These are phyloP conservation scores for Hydractinia symbiolongicarpus DNA, from an alignment of 30 jellyfish, hydroid and myxozoan species.

Conservation along the genomic window DNA sequence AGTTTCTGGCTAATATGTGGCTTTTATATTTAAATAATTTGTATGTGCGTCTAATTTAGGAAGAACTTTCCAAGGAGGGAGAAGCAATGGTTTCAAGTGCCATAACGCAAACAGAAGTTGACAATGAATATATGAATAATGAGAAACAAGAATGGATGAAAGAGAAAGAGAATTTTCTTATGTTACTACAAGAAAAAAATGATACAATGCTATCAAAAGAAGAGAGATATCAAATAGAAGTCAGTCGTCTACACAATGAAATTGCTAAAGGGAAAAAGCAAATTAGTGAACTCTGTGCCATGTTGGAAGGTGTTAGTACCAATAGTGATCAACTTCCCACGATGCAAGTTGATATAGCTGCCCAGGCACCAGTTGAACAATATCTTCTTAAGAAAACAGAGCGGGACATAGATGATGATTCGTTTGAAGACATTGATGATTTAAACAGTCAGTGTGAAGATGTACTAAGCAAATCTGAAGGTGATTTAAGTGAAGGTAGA, in stretches of 20 bases:
- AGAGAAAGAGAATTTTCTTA: slow-evolving; percentile 14
- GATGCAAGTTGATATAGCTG: slow-evolving; percentile 12
- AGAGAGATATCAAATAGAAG: slow-evolving; percentile 6
- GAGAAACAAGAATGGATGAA: background rate
- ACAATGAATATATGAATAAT: background rate
- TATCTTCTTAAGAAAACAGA: background rate
- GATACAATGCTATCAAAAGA: background rate
- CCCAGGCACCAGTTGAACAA: slow-evolving; percentile 16
- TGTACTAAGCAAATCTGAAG: background rate
- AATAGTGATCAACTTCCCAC: slow-evolving; percentile 32
- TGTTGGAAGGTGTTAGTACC: slow-evolving; percentile 39
- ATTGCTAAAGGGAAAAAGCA: slow-evolving; percentile 8
- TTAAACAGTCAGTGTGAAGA: slow-evolving; percentile 22
- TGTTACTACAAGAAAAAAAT: background rate
- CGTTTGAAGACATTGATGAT: slow-evolving; percentile 29
- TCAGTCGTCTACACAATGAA: slow-evolving; percentile 23
- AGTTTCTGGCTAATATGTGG: no score
- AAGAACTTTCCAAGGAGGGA: background rate
- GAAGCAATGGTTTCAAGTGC: background rate
- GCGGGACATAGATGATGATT: slow-evolving; percentile 13
- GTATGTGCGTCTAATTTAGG: no score
- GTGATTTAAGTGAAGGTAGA: slow-evolving; percentile 40
- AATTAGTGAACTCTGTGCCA: slow-evolving; percentile 4
- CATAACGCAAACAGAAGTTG: background rate
- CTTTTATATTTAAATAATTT: no score